Conservation (phyloP, 2,888 invertebrate genomes). For the Melieria crassipennis region DNA sequence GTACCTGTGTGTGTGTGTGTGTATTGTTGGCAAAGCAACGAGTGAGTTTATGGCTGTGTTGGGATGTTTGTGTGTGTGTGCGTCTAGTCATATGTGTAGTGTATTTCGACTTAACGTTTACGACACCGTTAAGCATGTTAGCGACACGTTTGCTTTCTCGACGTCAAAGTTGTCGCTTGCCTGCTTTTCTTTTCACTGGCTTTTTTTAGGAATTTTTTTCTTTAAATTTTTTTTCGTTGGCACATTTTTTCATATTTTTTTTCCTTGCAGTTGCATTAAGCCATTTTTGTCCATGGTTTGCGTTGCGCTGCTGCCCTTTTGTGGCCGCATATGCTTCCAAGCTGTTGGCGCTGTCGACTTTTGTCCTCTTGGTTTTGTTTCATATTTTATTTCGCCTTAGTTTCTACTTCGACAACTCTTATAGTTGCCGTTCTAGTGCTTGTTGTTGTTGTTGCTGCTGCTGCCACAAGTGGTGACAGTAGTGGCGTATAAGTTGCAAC, state of each 20-base stretch:
- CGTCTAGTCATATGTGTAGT: background rate
- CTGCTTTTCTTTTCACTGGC: background rate
- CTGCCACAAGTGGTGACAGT: no score
- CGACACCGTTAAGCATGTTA: constrained; percentile 37
- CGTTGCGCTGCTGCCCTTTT: background rate
- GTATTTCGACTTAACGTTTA: constrained; percentile 36
- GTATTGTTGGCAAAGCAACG: background rate
- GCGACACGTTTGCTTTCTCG: constrained; percentile 36
- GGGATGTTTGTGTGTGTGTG: constrained; percentile 11
- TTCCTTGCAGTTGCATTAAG: background rate
- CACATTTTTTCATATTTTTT: background rate
- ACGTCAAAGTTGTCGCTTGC: background rate
- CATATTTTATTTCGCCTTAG: no score
- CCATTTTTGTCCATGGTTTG: background rate
- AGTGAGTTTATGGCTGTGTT: background rate
- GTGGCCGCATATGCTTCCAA: no score
- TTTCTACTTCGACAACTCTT: no score
- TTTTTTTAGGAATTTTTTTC: background rate
- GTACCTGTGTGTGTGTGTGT: background rate
- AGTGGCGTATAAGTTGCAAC: no score
- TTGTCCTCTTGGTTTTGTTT: no score
- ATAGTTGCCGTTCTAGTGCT: no score
- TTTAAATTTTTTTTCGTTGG: background rate
- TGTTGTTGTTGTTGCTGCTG: no score
- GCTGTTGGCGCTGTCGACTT: no score